These are phyloP conservation scores for Planococcus citri DNA, from an alignment of 1,140 invertebrate genomes.

Conservation along the genomic window DNA sequence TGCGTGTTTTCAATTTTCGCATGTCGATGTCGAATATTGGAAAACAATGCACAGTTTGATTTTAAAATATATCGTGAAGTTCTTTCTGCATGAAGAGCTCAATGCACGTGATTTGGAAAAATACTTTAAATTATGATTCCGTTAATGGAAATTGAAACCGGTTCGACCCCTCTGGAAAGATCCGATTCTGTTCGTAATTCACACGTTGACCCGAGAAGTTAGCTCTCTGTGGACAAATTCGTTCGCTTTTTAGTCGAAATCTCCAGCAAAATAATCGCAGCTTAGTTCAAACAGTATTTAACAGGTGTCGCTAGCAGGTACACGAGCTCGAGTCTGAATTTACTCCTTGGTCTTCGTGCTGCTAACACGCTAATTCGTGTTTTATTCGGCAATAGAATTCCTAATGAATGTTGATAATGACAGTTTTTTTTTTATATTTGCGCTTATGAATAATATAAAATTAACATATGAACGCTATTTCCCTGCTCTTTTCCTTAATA, in stretches of 20 bases:
- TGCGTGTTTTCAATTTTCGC: no score
- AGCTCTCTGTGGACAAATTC: no score
- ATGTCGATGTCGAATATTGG: no score
- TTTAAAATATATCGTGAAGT: no score
- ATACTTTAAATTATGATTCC: no score
- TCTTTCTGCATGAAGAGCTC: no score
- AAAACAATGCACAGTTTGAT: no score
- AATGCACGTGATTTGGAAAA: no score
- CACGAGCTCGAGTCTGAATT: background rate
- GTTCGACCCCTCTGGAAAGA: no score
- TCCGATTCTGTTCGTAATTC: no score
- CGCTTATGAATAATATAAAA: background rate
- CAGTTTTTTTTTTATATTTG: background rate
- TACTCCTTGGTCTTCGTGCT: background rate
- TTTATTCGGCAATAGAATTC: background rate
- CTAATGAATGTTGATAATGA: background rate
- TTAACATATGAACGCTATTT: background rate
- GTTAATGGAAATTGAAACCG: no score
- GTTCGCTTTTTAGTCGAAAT: background rate
- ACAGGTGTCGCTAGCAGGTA: conserved; percentile 4
- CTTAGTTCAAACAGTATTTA: background rate
- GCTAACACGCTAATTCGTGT: conserved; percentile 1
- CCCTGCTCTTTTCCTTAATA: background rate
- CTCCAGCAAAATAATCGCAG: background rate
- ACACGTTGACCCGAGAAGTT: no score